These are phyloP conservation scores for Loris lydekkerianus DNA, from an alignment of 2,797 vertebrate species.

Conservation along the genomic window DNA sequence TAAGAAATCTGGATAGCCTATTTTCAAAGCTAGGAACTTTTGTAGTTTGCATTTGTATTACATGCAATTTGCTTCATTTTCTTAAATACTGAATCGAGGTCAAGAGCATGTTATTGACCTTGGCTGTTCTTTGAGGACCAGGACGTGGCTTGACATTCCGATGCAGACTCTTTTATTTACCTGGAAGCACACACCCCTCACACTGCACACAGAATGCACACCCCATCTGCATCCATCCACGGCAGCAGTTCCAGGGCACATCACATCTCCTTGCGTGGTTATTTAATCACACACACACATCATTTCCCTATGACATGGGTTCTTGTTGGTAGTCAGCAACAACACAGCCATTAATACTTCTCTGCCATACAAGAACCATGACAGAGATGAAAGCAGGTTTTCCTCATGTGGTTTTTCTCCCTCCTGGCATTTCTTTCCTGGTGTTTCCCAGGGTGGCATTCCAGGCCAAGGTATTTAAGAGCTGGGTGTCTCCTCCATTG, in stretches of 20 bases:
- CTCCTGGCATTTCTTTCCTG: neutral
- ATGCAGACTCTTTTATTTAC: neutral
- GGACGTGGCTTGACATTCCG: too few species aligned
- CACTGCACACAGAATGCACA: neutral
- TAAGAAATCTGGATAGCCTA: neutral
- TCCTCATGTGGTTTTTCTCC: neutral
- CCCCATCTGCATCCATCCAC: neutral
- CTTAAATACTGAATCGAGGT: neutral
- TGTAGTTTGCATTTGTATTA: neutral
- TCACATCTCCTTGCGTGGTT: neutral
- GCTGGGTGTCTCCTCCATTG: neutral
- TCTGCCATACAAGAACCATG: neutral
- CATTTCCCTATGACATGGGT: neutral
- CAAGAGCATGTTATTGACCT: neutral
- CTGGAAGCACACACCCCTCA: neutral
- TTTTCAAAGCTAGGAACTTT: neutral
- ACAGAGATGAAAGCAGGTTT: neutral
- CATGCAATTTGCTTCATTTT: neutral
- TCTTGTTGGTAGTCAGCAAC: neutral
- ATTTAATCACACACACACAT: neutral
- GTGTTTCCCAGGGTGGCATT: neutral
- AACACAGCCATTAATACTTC: neutral
- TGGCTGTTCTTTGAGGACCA: neutral
- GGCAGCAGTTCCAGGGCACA: neutral
- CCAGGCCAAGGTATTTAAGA: neutral